Conservation (phyloP, 2,113 vertebrate species). For the Gymnorhina tibicen region DNA sequence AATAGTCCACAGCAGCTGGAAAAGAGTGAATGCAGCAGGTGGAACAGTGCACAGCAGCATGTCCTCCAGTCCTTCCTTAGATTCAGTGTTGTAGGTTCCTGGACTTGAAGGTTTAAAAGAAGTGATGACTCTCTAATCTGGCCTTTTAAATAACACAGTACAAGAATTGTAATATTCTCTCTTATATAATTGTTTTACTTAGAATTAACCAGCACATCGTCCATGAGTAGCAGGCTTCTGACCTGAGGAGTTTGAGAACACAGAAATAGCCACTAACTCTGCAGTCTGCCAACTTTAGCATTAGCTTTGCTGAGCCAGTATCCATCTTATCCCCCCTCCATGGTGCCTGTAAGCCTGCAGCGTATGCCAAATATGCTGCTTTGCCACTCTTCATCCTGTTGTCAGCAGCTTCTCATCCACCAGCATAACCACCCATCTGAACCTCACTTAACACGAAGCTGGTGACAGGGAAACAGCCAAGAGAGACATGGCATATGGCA, state of each 20-base stretch:
- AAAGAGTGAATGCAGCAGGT: not conserved
- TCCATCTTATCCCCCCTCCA: not conserved
- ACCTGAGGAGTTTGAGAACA: not conserved
- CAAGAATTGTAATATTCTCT: not conserved
- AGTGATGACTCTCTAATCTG: not conserved
- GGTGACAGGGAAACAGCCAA: not conserved
- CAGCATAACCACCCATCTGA: not conserved
- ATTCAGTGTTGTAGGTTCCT: not conserved
- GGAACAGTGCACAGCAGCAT: not conserved
- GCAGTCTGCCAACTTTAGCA: not conserved
- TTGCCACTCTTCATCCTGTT: not conserved
- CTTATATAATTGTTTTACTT: not conserved
- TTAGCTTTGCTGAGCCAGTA: not conserved
- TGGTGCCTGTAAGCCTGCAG: not conserved
- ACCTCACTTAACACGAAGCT: not conserved
- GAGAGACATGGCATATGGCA: not conserved
- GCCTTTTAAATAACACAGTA: not conserved
- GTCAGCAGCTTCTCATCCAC: not conserved
- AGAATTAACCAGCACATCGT: not conserved
- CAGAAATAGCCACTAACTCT: not conserved
- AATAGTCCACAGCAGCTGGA: not conserved
- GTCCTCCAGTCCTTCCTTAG: not conserved
- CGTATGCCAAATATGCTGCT: not conserved
- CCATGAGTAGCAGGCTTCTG: not conserved
- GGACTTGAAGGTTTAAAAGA: not conserved